Percentiles rank a stretch among this genome's conserved stretches.
Conservation (phyloP, 2,888 invertebrate genomes). For the Bimastos eiseni region DNA sequence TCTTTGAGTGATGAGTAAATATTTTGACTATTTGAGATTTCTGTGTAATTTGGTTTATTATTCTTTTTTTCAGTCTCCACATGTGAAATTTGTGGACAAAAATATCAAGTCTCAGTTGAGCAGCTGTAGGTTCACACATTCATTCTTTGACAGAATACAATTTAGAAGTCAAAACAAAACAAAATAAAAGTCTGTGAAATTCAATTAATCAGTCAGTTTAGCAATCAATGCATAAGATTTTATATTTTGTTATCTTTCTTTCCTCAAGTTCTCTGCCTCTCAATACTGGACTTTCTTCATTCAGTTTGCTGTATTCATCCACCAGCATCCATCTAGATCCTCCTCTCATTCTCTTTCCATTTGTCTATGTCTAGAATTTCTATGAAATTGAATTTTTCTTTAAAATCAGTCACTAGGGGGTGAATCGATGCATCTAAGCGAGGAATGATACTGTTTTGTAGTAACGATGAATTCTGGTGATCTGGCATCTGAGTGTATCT, state of each 20-base stretch:
- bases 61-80: slow-evolving; percentile 49
- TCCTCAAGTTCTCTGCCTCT: too few species aligned
- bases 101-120: slow-evolving; percentile 54
- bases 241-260: neutral
- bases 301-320: too few species aligned
- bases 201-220: slow-evolving; percentile 1
- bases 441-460: slow-evolving; percentile 43
- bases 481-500: slow-evolving; percentile 60
- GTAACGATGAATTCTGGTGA: slow-evolving; percentile 57
- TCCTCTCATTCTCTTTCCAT: too few species aligned
- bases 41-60: neutral
- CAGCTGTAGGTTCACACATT: slow-evolving; percentile 50
- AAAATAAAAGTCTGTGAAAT: neutral
- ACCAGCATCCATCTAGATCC: too few species aligned
- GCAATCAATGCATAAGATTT: neutral
- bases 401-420: too few species aligned
- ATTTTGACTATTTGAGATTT: neutral
- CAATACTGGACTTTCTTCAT: too few species aligned
- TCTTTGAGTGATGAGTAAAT: too few species aligned
- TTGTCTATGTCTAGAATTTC: neutral
- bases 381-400: too few species aligned
- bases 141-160: neutral
- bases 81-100: slow-evolving; percentile 54
- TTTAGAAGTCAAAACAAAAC: neutral
- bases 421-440: neutral